Evolutionary conservation across 53 echinoderm and acorn worm species (phyloP).

Genomic region (Antedon mediterranea): DNA sequence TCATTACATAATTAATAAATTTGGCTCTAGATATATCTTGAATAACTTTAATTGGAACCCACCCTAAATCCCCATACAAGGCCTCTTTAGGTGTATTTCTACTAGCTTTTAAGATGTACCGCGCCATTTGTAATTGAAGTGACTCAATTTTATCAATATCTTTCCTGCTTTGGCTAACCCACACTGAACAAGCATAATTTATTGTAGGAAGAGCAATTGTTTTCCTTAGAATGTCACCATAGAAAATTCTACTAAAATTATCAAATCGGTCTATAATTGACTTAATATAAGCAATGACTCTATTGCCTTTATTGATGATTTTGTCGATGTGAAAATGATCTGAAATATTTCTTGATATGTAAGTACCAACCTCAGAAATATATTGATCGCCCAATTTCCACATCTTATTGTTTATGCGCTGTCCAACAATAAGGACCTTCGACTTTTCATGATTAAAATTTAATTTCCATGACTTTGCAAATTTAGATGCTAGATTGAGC

Average conservation of each 20-base stretch:
- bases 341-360: not conserved
- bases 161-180: not conserved
- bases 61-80: too few relatives aligned
- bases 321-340: constrained; percentile 10
- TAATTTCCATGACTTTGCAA: not conserved
- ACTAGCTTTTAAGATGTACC: too few relatives aligned
- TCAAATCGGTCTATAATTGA: not conserved
- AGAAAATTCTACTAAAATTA: not conserved
- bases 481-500: not conserved
- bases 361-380: not conserved
- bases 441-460: constrained; percentile 10
- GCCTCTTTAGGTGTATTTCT: too few relatives aligned
- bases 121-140: too few relatives aligned
- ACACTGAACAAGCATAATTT: constrained; percentile 13
- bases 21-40: too few relatives aligned
- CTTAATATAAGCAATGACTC: not conserved
- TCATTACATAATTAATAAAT: too few relatives aligned
- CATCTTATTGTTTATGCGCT: not conserved
- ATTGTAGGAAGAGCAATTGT: constrained; percentile 9
- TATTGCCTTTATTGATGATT: constrained; percentile 5
- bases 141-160: too few relatives aligned
- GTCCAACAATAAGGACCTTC: constrained; percentile 1
- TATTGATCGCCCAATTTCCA: constrained; percentile 3
- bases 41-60: too few relatives aligned
- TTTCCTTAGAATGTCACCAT: constrained; percentile 14